A percentile compares a stretch with the other conserved stretches of the same genome.
phyloP scores from a whole-genome alignment of 2,888 invertebrate species.

The Drosophila planitibia region DNA sequence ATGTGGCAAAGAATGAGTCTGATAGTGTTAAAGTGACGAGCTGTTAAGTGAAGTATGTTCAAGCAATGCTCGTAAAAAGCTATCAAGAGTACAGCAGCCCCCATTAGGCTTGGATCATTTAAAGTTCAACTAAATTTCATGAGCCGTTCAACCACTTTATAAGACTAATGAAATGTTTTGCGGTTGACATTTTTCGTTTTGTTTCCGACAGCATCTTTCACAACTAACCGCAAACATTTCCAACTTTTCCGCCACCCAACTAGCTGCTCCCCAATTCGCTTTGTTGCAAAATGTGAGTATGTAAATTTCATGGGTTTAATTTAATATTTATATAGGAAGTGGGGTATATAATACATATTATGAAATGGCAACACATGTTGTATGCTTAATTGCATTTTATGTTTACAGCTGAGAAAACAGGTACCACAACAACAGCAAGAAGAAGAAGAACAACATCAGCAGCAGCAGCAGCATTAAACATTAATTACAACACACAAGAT shows the following conservation, averaged over 20 bases:
- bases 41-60: not conserved
- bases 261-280: conserved; percentile 4
- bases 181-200: conserved; percentile 39
- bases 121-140: conserved; percentile 4
- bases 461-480: conserved; percentile 28
- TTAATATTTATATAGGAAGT: conserved; percentile 67
- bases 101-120: not conserved
- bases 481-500: conserved; percentile 47
- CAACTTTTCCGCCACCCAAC: conserved; percentile 6
- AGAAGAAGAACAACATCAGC: conserved; percentile 6
- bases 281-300: conserved; percentile 33
- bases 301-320: conserved; percentile 53
- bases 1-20: not conserved
- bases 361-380: conserved; percentile 52
- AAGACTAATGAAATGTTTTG: conserved; percentile 56
- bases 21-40: not conserved
- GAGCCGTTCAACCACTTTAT: conserved; percentile 23
- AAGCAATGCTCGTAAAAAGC: not conserved
- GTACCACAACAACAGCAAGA: not conserved
- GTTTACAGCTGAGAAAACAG: conserved; percentile 50
- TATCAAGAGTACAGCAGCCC: not conserved
- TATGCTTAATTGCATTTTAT: conserved; percentile 74
- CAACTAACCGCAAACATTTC: conserved; percentile 64
- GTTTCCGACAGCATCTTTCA: conserved; percentile 19
- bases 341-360: conserved; percentile 4